Percentiles rank a stretch among this genome's conserved stretches.
phyloP scores from a whole-genome alignment of 2,888 invertebrate species.

The Drosophila vallismaia region DNA sequence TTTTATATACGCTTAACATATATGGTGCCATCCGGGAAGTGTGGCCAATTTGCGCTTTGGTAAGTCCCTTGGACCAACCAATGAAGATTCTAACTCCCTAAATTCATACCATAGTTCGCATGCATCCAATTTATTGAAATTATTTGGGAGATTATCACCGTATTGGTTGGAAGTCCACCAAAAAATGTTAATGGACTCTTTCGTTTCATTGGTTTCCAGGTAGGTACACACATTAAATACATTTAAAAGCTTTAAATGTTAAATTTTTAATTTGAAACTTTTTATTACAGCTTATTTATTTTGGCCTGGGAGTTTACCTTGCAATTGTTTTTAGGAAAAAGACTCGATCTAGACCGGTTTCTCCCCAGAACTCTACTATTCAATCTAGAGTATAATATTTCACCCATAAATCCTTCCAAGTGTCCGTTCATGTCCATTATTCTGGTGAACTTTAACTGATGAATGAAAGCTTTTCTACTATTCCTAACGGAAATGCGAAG shows the following conservation, averaged over 20 bases:
- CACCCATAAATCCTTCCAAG: slow-evolving; percentile 9
- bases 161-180: no score
- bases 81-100: not conserved
- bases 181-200: no score
- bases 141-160: no score
- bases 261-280: no score
- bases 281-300: not conserved
- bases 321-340: not conserved
- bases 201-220: no score
- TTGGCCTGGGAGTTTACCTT: not conserved
- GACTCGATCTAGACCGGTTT: not conserved
- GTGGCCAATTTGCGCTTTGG: not conserved
- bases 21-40: not conserved
- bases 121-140: not conserved
- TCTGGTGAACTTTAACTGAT: not conserved
- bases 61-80: not conserved
- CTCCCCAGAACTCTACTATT: no score
- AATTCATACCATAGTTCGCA: not conserved
- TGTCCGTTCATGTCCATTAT: slow-evolving; percentile 12
- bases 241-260: no score
- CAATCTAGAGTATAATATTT: not conserved
- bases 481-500: not conserved
- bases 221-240: no score
- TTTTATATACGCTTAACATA: not conserved
- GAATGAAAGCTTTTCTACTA: slow-evolving; percentile 10